A percentile compares a stretch with the other conserved stretches of the same genome.
phyloP scores from a whole-genome alignment of 2,888 invertebrate species.

The Phorcus lineatus region DNA sequence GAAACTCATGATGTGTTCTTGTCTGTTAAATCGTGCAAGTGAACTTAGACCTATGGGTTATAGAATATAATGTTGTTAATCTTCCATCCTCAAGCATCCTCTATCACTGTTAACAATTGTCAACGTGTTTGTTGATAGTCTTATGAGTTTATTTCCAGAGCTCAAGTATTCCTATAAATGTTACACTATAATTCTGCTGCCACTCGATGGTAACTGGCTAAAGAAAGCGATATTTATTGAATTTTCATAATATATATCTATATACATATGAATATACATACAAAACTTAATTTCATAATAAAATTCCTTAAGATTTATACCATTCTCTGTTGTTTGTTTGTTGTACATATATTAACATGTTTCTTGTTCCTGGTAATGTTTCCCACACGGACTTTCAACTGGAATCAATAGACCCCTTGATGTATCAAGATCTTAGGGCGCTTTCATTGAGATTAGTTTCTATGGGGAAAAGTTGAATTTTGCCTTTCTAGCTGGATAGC shows the following conservation, averaged over 20 bases:
- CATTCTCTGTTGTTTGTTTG: too few species aligned
- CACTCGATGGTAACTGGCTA: neutral
- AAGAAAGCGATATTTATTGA: slow-evolving; percentile 15
- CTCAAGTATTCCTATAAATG: neutral
- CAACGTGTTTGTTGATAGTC: neutral
- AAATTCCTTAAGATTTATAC: slow-evolving; percentile 3
- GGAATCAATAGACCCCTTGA: too few species aligned
- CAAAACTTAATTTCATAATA: slow-evolving; percentile 14
- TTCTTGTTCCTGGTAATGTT: too few species aligned
- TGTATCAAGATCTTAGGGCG: too few species aligned
- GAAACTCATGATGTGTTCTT: neutral
- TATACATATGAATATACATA: slow-evolving; percentile 15
- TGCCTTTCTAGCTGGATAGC: too few species aligned
- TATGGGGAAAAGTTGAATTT: too few species aligned
- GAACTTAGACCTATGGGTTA: neutral
- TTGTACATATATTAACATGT: too few species aligned
- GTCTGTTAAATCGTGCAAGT: neutral
- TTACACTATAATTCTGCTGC: neutral
- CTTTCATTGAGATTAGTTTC: too few species aligned
- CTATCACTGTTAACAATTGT: neutral
- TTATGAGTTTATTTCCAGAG: slow-evolving; percentile 1
- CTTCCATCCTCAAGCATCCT: neutral
- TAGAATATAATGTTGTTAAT: neutral
- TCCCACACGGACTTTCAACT: too few species aligned
- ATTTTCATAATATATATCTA: slow-evolving; percentile 15